Evolutionary conservation across 2,888 invertebrate species (phyloP), one percentile per base, ranked within the genome.

Genomic region (Ctenicera cuprea): DNA sequence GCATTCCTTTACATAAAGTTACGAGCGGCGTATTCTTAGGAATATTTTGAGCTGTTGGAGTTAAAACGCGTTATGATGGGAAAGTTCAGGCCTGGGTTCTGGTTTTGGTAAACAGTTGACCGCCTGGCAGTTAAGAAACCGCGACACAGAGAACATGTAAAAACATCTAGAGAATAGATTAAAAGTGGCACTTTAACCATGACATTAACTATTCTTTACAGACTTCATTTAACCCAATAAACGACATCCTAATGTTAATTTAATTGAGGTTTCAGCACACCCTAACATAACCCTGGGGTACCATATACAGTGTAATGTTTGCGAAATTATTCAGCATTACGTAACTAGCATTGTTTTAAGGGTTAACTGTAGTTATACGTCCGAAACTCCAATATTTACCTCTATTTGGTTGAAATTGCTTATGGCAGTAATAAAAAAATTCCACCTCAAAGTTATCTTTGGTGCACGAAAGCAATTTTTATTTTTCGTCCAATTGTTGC

Each of bases 401-500:
- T 50, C 5, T 50, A 22, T 50, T 50, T 50, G n/a, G 41, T 33
- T 41, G 41, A 7, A 41, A 41, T 7, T 41, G 41, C 41, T 14
- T 14, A 38, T 8, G 16, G 48, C 16, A 48, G 48, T 20, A 50
- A 20, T 22, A 14, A 16, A 50, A n/a, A 50, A 14, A 14, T 41
- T 22, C 20, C 50, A 22, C 12, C 18, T 50, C 12, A 50, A 50
- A 50, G 22, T 12, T 50, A 50, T 50, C 50, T 22, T 20, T 12
- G 50, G 22, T 14, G 48, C 8, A 33, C 48, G 33, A 37, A 64
- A 64, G 48, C 64, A 50, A 63, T 66, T 66, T 66, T 52, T 26
- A 66, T 66, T 54, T 54, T 54, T 26, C 9, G 38, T 66, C 41
- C 66, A 66, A 66, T 54, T 54, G 66, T 30, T 66, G 41, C 7